phyloP scores from a whole-genome alignment of 2,113 vertebrate genomes.

The Microtus richardsoni region DNA sequence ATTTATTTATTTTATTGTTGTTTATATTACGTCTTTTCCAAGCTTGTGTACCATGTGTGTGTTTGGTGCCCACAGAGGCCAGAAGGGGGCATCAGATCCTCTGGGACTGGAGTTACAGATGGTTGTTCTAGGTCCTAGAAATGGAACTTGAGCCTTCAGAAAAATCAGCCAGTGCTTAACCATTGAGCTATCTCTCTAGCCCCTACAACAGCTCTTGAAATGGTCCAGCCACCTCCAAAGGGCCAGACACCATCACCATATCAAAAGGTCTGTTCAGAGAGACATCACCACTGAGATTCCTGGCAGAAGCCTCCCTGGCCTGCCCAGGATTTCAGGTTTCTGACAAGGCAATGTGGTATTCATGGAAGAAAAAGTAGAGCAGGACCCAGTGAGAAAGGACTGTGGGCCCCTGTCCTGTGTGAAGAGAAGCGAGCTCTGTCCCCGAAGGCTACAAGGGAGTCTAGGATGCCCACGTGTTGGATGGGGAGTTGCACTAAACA shows the following conservation, averaged over 20 bases:
- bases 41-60: neutral
- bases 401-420: neutral
- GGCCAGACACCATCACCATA: neutral
- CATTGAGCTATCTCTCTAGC: neutral
- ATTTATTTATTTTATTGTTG: neutral
- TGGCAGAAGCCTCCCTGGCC: neutral
- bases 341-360: neutral
- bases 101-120: neutral
- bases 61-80: neutral
- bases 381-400: neutral
- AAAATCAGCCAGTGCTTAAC: neutral
- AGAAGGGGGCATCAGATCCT: neutral
- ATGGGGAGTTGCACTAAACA: neutral
- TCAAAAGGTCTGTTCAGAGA: neutral
- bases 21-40: neutral
- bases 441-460: neutral
- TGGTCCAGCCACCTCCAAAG: neutral
- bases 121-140: neutral
- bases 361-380: neutral
- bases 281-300: neutral
- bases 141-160: neutral
- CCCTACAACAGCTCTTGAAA: neutral
- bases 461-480: neutral
- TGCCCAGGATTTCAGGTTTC: neutral
- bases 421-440: neutral